Conservation (phyloP, 2,888 invertebrate species). For the Biston stratarius region DNA sequence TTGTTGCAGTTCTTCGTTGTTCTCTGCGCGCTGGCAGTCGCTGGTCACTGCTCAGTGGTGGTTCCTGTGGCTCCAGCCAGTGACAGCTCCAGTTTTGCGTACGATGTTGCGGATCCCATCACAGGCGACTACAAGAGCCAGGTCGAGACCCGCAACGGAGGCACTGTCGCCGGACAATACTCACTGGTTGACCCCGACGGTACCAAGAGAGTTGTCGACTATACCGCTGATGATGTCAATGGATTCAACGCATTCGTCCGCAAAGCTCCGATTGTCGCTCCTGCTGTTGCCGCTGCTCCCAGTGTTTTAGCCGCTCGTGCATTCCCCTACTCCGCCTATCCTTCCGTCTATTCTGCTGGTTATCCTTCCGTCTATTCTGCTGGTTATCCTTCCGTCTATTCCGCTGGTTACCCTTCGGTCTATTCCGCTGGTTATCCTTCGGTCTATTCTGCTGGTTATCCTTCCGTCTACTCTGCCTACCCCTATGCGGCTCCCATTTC, state of each 20-base stretch:
- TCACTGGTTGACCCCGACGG: constrained; percentile 84
- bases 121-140: constrained; percentile 87
- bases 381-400: constrained; percentile 35
- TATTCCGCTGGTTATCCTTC: constrained; percentile 12
- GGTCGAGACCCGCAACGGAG: constrained; percentile 80
- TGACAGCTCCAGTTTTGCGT: constrained; percentile 78
- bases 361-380: constrained; percentile 41
- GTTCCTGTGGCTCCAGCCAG: constrained; percentile 62
- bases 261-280: constrained; percentile 60
- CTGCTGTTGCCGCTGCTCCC: constrained; percentile 48
- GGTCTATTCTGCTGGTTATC: neutral
- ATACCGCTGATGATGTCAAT: constrained; percentile 80
- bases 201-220: constrained; percentile 84
- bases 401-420: constrained; percentile 28
- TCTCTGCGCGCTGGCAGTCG: constrained; percentile 66
- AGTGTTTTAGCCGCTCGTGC: constrained; percentile 45
- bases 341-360: constrained; percentile 35
- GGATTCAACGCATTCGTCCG: constrained; percentile 86
- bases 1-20: constrained; percentile 69
- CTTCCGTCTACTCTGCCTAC: constrained; percentile 37
- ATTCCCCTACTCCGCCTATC: constrained; percentile 46
- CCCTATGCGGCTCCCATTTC: constrained; percentile 44
- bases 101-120: constrained; percentile 83
- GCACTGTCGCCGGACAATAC: constrained; percentile 82
- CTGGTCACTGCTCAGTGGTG: constrained; percentile 70